Conservation (phyloP, 2,797 vertebrate species). For the Hydrocynus forskahlii region DNA sequence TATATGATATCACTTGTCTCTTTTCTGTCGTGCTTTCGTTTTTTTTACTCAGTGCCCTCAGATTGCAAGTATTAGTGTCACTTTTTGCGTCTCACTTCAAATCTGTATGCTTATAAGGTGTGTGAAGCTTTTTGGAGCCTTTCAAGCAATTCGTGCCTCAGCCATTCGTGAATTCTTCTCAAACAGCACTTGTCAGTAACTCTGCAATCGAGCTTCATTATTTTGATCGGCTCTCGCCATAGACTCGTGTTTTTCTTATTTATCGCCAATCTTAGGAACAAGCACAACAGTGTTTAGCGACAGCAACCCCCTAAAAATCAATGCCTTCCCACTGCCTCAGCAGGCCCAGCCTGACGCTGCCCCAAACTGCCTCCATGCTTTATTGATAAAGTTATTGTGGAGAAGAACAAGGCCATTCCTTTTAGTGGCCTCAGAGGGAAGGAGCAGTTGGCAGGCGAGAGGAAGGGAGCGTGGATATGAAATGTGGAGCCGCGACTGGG, state of each 20-base stretch:
- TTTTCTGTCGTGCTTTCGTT: background rate
- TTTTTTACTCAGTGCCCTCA: constrained; percentile 29
- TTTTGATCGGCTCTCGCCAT: constrained; percentile 28
- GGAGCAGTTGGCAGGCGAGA: constrained; percentile 30
- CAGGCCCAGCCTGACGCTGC: constrained; percentile 34
- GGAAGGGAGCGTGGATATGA: constrained; percentile 45
- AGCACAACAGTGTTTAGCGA: constrained; percentile 51
- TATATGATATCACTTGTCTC: constrained; percentile 34
- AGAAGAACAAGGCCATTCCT: constrained; percentile 46
- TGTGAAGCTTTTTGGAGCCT: background rate
- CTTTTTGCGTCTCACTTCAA: constrained; percentile 38
- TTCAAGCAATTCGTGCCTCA: constrained; percentile 21
- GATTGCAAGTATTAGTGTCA: constrained; percentile 42
- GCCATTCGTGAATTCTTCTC: constrained; percentile 22
- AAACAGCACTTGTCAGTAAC: constrained; percentile 33
- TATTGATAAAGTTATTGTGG: constrained; percentile 54
- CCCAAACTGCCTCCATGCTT: constrained; percentile 34
- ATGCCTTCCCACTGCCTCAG: constrained; percentile 40
- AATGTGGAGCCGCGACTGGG: constrained; percentile 34
- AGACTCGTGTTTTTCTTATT: constrained; percentile 31
- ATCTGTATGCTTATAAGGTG: constrained; percentile 12
- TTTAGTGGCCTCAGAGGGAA: constrained; percentile 41
- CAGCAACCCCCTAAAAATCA: constrained; percentile 37
- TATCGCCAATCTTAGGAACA: constrained; percentile 29
- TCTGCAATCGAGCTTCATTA: background rate